phyloP scores from a whole-genome alignment of 2,797 vertebrate genomes.

The Austrolebias charrua region DNA sequence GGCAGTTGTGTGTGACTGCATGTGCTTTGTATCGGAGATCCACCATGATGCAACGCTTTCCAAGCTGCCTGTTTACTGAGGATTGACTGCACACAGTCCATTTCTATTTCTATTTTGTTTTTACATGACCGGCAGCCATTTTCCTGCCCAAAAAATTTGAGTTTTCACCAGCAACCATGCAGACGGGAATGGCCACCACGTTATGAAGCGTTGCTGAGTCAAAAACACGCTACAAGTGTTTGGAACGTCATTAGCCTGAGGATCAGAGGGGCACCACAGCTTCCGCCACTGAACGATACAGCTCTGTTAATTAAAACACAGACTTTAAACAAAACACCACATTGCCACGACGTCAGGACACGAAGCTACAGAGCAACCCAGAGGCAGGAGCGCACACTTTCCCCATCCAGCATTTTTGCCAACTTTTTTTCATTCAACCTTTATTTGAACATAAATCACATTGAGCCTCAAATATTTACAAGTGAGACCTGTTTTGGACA shows the following conservation, averaged over 20 bases:
- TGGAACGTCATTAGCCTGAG: conserved; percentile 53
- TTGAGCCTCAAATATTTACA: too few relatives aligned
- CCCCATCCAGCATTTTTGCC: conserved; percentile 24
- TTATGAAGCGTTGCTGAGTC: conserved; percentile 37
- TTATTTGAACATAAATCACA: too few relatives aligned
- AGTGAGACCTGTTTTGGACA: too few relatives aligned
- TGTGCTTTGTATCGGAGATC: conserved; percentile 7
- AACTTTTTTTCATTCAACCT: conserved; percentile 8
- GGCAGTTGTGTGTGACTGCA: background rate
- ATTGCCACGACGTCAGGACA: conserved; percentile 60
- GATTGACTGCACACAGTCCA: conserved; percentile 13
- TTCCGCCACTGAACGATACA: conserved; percentile 35
- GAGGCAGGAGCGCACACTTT: conserved; percentile 31
- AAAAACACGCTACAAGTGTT: conserved; percentile 39
- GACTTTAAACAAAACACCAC: conserved; percentile 65
- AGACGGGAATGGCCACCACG: conserved; percentile 12
- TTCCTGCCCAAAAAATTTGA: conserved; percentile 16
- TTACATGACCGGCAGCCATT: conserved; percentile 23
- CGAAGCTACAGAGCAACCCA: conserved; percentile 46
- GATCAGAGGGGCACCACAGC: conserved; percentile 32
- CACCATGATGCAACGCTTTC: conserved; percentile 58
- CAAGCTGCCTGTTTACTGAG: conserved; percentile 50
- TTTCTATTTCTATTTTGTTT: conserved; percentile 10
- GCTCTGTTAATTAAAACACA: conserved; percentile 69
- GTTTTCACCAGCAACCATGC: background rate